A percentile compares a stretch with the other conserved stretches of the same genome.
Conservation (phyloP, 2,113 vertebrate genomes). For the Microtus pennsylvanicus region DNA sequence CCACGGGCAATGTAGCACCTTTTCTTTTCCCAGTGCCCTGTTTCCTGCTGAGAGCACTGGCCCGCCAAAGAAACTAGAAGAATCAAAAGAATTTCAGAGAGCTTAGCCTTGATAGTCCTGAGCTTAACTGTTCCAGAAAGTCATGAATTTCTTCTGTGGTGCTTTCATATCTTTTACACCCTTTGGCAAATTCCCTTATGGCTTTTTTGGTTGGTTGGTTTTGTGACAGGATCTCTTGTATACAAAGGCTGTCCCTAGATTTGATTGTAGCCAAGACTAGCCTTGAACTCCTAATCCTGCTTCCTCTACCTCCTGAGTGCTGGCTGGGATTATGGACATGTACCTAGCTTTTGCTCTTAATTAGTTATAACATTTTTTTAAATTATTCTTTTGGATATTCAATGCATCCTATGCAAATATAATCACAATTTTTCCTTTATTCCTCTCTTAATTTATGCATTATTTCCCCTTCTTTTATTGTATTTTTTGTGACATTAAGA, state of each 20-base stretch:
- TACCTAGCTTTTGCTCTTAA: background rate
- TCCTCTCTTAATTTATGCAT: slow-evolving; percentile 2
- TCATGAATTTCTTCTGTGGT: background rate
- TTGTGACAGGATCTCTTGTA: background rate
- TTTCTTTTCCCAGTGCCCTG: background rate
- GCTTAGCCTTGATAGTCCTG: background rate
- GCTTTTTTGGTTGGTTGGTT: background rate
- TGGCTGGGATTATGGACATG: background rate
- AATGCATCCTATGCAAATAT: background rate
- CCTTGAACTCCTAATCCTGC: background rate
- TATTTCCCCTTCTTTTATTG: background rate
- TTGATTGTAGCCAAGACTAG: background rate
- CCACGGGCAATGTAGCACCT: no score
- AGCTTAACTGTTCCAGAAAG: background rate
- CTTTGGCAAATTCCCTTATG: background rate
- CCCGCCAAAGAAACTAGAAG: background rate
- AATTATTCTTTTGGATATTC: background rate
- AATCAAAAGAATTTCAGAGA: background rate
- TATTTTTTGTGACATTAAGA: background rate
- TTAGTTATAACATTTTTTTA: slow-evolving; percentile 3
- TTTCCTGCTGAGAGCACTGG: background rate
- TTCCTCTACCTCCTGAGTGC: background rate
- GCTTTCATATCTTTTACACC: background rate
- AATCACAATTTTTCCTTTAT: slow-evolving; percentile 16
- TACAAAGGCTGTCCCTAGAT: background rate